Evolutionary conservation across 2,888 invertebrate genomes (phyloP).

Genomic region (Cosmia pyralina): DNA sequence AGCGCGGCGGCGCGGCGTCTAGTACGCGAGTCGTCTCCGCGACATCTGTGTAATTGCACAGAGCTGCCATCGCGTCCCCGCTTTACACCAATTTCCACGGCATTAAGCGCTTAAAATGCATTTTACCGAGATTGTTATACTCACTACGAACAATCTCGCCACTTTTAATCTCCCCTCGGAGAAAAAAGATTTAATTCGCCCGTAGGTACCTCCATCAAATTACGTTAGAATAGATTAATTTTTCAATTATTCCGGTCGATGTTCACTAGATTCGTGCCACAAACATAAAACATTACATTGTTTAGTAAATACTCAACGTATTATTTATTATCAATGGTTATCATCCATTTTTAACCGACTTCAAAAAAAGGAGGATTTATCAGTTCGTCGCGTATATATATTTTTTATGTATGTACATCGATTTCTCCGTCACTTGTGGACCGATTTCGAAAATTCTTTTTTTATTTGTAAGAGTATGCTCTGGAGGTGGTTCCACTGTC

Average conservation of each 20-base stretch:
- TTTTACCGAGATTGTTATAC: conserved; percentile 84
- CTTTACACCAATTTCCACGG: conserved; percentile 84
- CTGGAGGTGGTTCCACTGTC: too few species aligned
- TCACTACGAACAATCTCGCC: conserved; percentile 74
- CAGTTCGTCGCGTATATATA: too few species aligned
- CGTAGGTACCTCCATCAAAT: conserved; percentile 34
- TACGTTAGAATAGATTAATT: conserved; percentile 32
- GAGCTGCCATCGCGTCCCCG: conserved; percentile 78
- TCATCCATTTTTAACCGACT: conserved; percentile 11
- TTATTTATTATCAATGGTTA: neutral
- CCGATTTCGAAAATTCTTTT: too few species aligned
- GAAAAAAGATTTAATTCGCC: conserved; percentile 69
- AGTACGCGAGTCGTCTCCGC: conserved; percentile 70
- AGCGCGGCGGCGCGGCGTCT: conserved; percentile 39
- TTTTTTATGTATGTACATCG: too few species aligned
- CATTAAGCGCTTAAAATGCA: conserved; percentile 86
- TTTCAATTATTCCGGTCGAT: conserved; percentile 37
- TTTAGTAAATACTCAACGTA: conserved; percentile 27
- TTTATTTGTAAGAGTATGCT: too few species aligned
- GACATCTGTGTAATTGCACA: conserved; percentile 86
- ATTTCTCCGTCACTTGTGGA: too few species aligned
- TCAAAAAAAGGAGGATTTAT: too few species aligned
- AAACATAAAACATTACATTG: conserved; percentile 19
- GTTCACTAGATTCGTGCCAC: neutral
- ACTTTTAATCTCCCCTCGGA: conserved; percentile 73